These are phyloP conservation scores for Eulemur rubriventer DNA, from an alignment of 2,797 vertebrate genomes.

Conservation along the genomic window DNA sequence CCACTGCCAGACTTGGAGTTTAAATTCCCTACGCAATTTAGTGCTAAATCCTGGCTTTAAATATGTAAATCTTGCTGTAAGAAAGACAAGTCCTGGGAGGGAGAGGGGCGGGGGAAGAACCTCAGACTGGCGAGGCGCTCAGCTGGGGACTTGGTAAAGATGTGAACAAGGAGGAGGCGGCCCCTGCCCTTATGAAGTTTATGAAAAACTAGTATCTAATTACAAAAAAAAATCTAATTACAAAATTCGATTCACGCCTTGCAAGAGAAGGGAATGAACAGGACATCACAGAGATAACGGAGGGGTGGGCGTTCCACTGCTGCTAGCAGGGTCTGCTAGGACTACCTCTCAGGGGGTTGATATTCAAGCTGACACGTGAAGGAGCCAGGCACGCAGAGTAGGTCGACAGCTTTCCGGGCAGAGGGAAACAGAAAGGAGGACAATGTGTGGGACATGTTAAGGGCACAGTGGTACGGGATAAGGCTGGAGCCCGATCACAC, in stretches of 20 bases:
- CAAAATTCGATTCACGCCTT: neutral
- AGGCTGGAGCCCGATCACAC: neutral
- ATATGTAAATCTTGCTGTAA: neutral
- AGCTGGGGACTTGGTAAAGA: neutral
- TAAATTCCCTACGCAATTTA: neutral
- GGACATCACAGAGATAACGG: neutral
- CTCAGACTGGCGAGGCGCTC: neutral
- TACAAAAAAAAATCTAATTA: neutral
- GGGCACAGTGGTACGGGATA: accelerated
- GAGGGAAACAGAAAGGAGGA: neutral
- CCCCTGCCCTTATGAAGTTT: neutral
- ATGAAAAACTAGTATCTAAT: neutral
- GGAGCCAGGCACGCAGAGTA: neutral
- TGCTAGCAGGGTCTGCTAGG: neutral
- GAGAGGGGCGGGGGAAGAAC: neutral
- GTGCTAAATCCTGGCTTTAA: neutral
- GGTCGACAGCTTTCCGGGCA: neutral
- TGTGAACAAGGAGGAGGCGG: neutral
- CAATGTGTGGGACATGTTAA: too few relatives aligned
- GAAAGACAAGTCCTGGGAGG: neutral
- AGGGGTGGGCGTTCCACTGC: neutral
- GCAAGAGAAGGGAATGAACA: neutral
- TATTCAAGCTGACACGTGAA: neutral
- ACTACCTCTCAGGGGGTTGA: neutral
- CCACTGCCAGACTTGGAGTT: neutral